phyloP scores from a whole-genome alignment of 2,797 vertebrate species.

The Enteromius anoplus region DNA sequence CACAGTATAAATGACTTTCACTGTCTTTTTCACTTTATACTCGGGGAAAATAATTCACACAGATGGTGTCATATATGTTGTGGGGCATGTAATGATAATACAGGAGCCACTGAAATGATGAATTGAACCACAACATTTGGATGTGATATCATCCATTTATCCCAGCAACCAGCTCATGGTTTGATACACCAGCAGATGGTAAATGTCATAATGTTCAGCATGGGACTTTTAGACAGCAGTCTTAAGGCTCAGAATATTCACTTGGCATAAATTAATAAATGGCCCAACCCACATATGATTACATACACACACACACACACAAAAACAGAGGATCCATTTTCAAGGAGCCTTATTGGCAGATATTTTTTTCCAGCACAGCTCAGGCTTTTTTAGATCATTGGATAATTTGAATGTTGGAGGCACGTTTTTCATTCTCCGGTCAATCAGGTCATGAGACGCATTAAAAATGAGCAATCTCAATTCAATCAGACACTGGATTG shows the following conservation, averaged over 20 bases:
- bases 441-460: slow-evolving; percentile 4
- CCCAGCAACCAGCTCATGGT: neutral
- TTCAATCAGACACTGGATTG: neutral
- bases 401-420: neutral
- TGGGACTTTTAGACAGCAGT: slow-evolving; percentile 17
- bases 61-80: slow-evolving; percentile 29
- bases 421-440: neutral
- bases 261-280: slow-evolving; percentile 10
- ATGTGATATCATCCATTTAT: slow-evolving; percentile 18
- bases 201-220: slow-evolving; percentile 8
- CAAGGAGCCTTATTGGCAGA: neutral
- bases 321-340: neutral
- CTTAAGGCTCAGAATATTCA: slow-evolving; percentile 3
- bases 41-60: slow-evolving; percentile 22
- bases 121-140: slow-evolving; percentile 2
- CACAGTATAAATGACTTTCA: neutral
- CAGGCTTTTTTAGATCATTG: neutral
- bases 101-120: neutral
- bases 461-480: neutral
- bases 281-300: neutral
- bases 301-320: neutral
- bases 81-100: slow-evolving; percentile 3
- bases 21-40: neutral
- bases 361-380: neutral
- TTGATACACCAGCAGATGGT: slow-evolving; percentile 34